These are phyloP conservation scores for Natrix natrix DNA, from an alignment of 2,797 vertebrate genomes.

Conservation along the genomic window DNA sequence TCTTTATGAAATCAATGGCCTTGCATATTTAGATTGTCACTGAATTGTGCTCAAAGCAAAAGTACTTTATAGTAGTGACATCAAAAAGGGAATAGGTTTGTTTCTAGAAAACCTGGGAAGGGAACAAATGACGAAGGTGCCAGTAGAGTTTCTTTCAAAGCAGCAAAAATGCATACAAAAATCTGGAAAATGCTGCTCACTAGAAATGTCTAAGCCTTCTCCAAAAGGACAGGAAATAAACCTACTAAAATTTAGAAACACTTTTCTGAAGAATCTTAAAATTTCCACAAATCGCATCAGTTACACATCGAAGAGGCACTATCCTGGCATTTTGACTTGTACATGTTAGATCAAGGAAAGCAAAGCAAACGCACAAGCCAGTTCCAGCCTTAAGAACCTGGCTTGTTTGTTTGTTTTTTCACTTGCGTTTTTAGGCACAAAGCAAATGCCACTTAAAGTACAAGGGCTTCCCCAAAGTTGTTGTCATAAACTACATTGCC, in stretches of 20 bases:
- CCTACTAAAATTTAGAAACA: neutral
- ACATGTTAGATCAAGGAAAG: neutral
- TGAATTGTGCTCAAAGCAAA: neutral
- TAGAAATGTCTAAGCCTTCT: neutral
- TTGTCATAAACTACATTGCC: conserved; percentile 1
- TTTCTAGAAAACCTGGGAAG: neutral
- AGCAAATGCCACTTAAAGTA: conserved; percentile 12
- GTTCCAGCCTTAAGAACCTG: neutral
- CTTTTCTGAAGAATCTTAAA: neutral
- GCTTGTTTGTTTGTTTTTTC: conserved; percentile 26
- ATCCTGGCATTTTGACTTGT: conserved; percentile 21
- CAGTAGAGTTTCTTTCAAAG: neutral
- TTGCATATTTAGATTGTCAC: neutral
- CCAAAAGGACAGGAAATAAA: neutral
- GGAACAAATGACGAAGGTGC: neutral
- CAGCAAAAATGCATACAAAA: neutral
- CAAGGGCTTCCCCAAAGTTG: conserved; percentile 51
- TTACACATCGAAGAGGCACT: neutral
- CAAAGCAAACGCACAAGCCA: neutral
- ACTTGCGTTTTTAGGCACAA: neutral
- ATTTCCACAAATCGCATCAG: neutral
- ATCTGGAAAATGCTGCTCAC: neutral
- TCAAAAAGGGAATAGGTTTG: neutral
- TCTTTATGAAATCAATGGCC: conserved; percentile 37
- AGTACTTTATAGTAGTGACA: neutral